These are phyloP conservation scores for Nasonia giraulti DNA, from an alignment of 1,140 invertebrate species.

Conservation along the genomic window DNA sequence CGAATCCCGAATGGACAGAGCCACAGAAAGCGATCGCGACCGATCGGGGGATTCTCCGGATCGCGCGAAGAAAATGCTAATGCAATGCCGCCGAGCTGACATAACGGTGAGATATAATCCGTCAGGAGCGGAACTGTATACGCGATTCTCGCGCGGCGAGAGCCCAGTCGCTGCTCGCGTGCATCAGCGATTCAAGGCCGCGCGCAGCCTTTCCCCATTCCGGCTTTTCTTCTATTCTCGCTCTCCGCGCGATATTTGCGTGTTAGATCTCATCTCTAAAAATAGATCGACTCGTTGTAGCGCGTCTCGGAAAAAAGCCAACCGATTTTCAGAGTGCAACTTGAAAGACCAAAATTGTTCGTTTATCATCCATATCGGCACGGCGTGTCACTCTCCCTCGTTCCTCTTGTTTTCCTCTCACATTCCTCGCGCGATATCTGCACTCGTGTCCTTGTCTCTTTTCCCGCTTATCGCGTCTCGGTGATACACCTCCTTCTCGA, in stretches of 20 bases:
- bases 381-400: neutral
- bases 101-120: slow-evolving; percentile 40
- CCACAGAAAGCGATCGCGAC: neutral
- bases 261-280: slow-evolving; percentile 45
- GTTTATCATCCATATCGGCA: too few relatives aligned
- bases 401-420: neutral
- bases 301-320: too few relatives aligned
- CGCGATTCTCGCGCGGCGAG: slow-evolving; percentile 5
- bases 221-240: slow-evolving; percentile 42
- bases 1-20: neutral
- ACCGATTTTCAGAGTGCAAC: too few relatives aligned
- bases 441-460: slow-evolving; percentile 7
- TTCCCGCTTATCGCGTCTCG: slow-evolving; percentile 23
- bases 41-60: neutral
- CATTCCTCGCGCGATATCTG: slow-evolving; percentile 33
- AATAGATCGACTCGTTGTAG: slow-evolving; percentile 15
- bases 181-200: slow-evolving; percentile 60
- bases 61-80: slow-evolving; percentile 38
- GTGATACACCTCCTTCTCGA: neutral
- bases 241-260: slow-evolving; percentile 22
- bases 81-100: slow-evolving; percentile 32
- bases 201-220: slow-evolving; percentile 34
- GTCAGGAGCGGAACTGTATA: slow-evolving; percentile 23
- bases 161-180: neutral
- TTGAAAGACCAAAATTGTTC: too few relatives aligned